These are phyloP conservation scores for Platygyra sinensis DNA, from an alignment of 64 coral and sea anemone species.

Conservation along the genomic window DNA sequence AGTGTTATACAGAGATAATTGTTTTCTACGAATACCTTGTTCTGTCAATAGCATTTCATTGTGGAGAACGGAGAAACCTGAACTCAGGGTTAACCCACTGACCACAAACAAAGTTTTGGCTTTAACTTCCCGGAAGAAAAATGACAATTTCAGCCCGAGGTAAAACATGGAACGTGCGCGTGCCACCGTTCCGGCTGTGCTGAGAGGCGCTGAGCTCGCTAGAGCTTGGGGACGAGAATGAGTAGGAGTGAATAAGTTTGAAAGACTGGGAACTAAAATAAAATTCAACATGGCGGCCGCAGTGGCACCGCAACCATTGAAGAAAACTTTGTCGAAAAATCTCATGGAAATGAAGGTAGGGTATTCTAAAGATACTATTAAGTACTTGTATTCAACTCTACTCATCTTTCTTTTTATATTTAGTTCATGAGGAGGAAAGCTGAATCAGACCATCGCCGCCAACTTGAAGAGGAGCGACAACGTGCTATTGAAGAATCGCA, in stretches of 20 bases:
- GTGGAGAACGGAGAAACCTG: too few relatives aligned
- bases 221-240: too few relatives aligned
- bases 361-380: neutral
- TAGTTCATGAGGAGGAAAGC: constrained; percentile 86
- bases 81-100: too few relatives aligned
- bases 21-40: neutral
- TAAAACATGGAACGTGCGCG: too few relatives aligned
- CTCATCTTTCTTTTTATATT: neutral
- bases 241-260: too few relatives aligned
- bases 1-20: neutral
- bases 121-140: too few relatives aligned
- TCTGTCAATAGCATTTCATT: too few relatives aligned
- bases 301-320: neutral
- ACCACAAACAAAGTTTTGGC: too few relatives aligned
- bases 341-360: constrained; percentile 84
- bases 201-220: too few relatives aligned
- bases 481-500: constrained; percentile 72
- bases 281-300: constrained; percentile 57
- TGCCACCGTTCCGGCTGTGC: too few relatives aligned
- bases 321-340: constrained; percentile 79
- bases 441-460: constrained; percentile 69
- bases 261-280: neutral
- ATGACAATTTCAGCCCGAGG: too few relatives aligned
- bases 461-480: constrained; percentile 73
- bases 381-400: neutral